Base-by-base conservation (phyloP, 2,797 vertebrate genomes). In the Thamnophis elegans region DNA sequence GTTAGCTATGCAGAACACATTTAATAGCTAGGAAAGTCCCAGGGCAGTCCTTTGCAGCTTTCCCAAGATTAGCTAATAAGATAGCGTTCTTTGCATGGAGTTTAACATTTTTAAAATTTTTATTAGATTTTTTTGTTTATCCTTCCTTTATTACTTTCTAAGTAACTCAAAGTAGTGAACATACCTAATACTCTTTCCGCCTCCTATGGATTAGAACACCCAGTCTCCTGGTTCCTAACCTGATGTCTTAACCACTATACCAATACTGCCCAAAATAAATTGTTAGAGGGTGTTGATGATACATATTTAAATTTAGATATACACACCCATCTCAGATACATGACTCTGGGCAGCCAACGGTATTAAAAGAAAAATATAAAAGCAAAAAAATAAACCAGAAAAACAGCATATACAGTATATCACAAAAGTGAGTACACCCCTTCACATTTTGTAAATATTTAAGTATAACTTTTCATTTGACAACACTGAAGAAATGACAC, bases 31-130 rank as follows among this genome's bases (percentile, higher is more conserved):
- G 93, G 73, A 13, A 78, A 94, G 85, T 22, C 94, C 93, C 87
- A 94, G 93, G 92, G 58, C 56, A 87, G 62, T 91, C 13, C 88
- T 94, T 92, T 92, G 59, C 89, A 47, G 7, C 78, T 92, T 94
- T 11, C 51, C 93, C 55, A 60, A 90, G 32, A 56, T 93, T 92
- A 95, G 87, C 65, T 1, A 1, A 36, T 55, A 94, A 11, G 88
- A 18, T 36, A 88, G 7, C 28, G 22, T 92, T 65, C 10, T 26
- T 36, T 47, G 10, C 12, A n/a, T 47, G 14, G 54, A 86, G 36
- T 55, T 26, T 32, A 85, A 59, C 42, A 16, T 26, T 73, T 73
- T 73, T 20, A 22, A 20, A 7, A 22, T 22, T 26, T 62, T 6
- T n/a, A n/a, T 65, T 14, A 65, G 4, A 13, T 65, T 68, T 32